Percentiles rank a stretch among this genome's conserved stretches.
Conservation (phyloP, 1,140 invertebrate species). For the Drosophila pseudoobscura region DNA sequence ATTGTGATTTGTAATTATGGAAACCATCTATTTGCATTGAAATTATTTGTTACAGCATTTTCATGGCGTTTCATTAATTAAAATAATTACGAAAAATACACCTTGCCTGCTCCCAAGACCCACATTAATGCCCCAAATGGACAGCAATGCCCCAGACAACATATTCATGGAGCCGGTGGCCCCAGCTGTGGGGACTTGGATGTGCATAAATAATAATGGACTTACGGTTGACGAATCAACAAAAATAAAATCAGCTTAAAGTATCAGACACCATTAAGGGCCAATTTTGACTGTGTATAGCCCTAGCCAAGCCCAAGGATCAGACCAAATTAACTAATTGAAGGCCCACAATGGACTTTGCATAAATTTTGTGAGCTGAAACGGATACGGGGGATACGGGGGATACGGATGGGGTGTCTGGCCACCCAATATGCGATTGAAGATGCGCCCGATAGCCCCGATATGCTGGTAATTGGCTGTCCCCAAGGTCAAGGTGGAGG, state of each 20-base stretch:
- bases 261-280: constrained; percentile 31
- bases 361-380: constrained; percentile 49
- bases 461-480: constrained; percentile 22
- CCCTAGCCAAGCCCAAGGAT: constrained; percentile 12
- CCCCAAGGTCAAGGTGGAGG: constrained; percentile 18
- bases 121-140: not conserved
- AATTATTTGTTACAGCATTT: not conserved
- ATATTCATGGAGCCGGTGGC: constrained; percentile 2
- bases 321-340: constrained; percentile 63
- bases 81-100: too few relatives aligned
- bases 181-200: not conserved
- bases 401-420: not conserved
- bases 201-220: constrained; percentile 62
- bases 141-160: not conserved
- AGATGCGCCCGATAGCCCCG: constrained; percentile 11
- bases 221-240: constrained; percentile 27
- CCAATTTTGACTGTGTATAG: constrained; percentile 47
- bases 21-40: constrained; percentile 3
- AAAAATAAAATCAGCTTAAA: constrained; percentile 34
- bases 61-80: too few relatives aligned
- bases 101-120: not conserved
- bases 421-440: constrained; percentile 34
- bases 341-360: constrained; percentile 56
- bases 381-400: not conserved
- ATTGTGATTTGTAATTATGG: too few relatives aligned